Evolutionary conservation across 2,888 invertebrate species (phyloP).

Genomic region (Thecocarcelia acutangulata): DNA sequence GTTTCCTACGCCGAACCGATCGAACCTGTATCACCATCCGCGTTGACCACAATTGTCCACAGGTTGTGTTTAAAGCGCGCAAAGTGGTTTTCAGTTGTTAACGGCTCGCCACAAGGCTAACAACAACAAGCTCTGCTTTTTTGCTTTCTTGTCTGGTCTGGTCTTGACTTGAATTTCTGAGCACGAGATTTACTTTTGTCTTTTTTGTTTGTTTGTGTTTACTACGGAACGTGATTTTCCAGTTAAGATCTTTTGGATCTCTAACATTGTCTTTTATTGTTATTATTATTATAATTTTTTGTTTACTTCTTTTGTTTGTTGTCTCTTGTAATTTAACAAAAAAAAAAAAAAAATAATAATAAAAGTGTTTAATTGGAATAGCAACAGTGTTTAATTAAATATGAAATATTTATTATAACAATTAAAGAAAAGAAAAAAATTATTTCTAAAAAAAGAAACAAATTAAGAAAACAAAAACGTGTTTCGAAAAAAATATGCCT

Average conservation of each 20-base stretch:
- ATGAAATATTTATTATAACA: slow-evolving; percentile 22
- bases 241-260: slow-evolving; percentile 61
- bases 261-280: slow-evolving; percentile 32
- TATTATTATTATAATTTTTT: slow-evolving; percentile 33
- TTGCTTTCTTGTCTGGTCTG: slow-evolving; percentile 47
- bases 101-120: slow-evolving; percentile 82
- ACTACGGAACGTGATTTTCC: slow-evolving; percentile 71
- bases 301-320: slow-evolving; percentile 24
- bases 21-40: slow-evolving; percentile 58
- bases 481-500: slow-evolving; percentile 36
- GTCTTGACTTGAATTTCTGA: slow-evolving; percentile 38
- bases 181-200: slow-evolving; percentile 59
- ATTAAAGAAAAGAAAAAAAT: slow-evolving; percentile 6
- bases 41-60: slow-evolving; percentile 73
- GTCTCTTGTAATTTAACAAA: slow-evolving; percentile 30
- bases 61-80: slow-evolving; percentile 79
- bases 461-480: slow-evolving; percentile 36
- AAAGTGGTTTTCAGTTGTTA: slow-evolving; percentile 82
- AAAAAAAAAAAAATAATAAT: too few relatives aligned
- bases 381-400: slow-evolving; percentile 9
- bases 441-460: slow-evolving; percentile 2
- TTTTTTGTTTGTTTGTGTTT: too few relatives aligned
- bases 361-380: slow-evolving; percentile 37
- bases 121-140: slow-evolving; percentile 75
- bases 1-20: slow-evolving; percentile 43